Evolutionary conservation across 1,140 invertebrate species (phyloP), one percentile per base, ranked within the genome.

Genomic region (Mesaphorura yosii): DNA sequence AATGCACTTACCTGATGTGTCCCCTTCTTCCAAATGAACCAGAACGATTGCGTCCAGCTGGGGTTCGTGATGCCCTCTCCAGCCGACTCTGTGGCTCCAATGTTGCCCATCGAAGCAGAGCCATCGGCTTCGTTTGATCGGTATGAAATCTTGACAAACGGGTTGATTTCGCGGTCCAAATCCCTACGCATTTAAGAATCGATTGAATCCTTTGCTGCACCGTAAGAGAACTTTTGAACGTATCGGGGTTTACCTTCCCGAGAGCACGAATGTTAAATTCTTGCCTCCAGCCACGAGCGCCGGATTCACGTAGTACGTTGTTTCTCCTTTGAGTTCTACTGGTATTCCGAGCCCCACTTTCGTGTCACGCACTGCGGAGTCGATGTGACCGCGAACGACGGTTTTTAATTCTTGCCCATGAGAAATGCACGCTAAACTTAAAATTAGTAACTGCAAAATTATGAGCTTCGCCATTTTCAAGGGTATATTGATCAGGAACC

Each of bases 1-100:
- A n/a, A n/a, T n/a, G n/a, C n/a, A n/a, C n/a, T 34, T 22, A 54
- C 52, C 45, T 55, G 53, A 17, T 31, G 28, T 34, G 37, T 49
- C 19, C 47, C 53, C 25, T 49, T 55, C 17, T 48, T 55, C 53
- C 53, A 55, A 2, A 49, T 44, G 40, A 55, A 55, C 46, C 46
- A 49, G 45, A 55, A 55, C 5, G 45, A 27, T n/a, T 55, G 51
- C 19, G 17, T 31, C 29, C 46, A 55, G 31, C 50, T 27, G 19
- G 47, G 37, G 22, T 25, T 55, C n/a, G 34, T 27, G n/a, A n/a
- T n/a, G 4, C 31, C 25, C 15, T 49, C 38, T 2, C 25, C 20
- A 20, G 27, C 31, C 5, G 37, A 23, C 15, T 55, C 53, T 38
- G 53, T 55, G 20, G 28, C 25, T 27, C 53, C 53, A 26, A 55